Conservation (phyloP, 1,140 invertebrate species). For the Cydia amplana region DNA sequence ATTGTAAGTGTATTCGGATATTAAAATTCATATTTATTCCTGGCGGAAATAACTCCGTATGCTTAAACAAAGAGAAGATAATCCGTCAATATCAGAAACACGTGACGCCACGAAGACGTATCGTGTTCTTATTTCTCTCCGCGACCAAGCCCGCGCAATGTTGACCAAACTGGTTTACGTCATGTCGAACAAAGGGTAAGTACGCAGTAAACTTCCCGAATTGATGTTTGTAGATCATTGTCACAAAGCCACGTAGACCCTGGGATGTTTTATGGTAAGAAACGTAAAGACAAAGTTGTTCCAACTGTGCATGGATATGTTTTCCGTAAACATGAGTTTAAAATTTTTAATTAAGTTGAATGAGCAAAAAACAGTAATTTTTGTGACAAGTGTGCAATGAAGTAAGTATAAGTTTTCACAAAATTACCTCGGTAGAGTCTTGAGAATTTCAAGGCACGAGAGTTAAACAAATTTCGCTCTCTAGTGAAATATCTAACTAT, state of each 20-base stretch:
- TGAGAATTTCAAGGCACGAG: too few relatives aligned
- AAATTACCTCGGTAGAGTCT: too few relatives aligned
- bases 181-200: conserved; percentile 32
- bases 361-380: too few relatives aligned
- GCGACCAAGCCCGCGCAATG: conserved; percentile 27
- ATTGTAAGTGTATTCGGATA: neutral
- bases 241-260: conserved; percentile 20
- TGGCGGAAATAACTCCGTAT: neutral
- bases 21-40: conserved; percentile 30
- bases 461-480: too few relatives aligned
- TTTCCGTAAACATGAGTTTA: too few relatives aligned
- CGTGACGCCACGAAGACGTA: conserved; percentile 42
- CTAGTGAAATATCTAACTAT: too few relatives aligned
- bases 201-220: conserved; percentile 30
- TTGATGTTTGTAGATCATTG: conserved; percentile 28
- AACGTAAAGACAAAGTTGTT: neutral
- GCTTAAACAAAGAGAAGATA: conserved; percentile 6
- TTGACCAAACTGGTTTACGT: conserved; percentile 30
- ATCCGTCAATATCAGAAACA: conserved; percentile 50
- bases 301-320: neutral
- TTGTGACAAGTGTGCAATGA: too few relatives aligned
- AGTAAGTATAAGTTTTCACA: too few relatives aligned
- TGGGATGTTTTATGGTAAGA: neutral
- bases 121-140: conserved; percentile 42
- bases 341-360: too few relatives aligned